phyloP scores from a whole-genome alignment of 2,888 invertebrate genomes.

The Merodon equestris region DNA sequence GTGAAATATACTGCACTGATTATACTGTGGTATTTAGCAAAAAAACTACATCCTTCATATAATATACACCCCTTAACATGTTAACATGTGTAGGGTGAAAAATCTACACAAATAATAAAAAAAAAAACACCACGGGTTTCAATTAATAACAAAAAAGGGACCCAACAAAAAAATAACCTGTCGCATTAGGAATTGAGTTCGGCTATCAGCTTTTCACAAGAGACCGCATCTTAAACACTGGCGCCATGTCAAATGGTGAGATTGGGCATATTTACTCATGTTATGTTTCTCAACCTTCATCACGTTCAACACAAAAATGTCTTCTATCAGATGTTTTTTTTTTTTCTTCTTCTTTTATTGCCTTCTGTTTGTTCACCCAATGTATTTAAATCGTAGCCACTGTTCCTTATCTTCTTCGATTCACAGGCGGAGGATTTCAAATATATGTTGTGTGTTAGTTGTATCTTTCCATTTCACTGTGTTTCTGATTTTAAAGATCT shows the following conservation, averaged over 20 bases:
- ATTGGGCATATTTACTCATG: slow-evolving; percentile 74
- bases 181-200: slow-evolving; percentile 60
- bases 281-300: slow-evolving; percentile 67
- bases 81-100: slow-evolving; percentile 51
- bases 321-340: slow-evolving; percentile 65
- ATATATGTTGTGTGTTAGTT: slow-evolving; percentile 44
- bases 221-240: slow-evolving; percentile 79
- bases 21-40: no score
- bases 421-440: slow-evolving; percentile 51
- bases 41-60: slow-evolving; percentile 10
- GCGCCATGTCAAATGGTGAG: slow-evolving; percentile 78
- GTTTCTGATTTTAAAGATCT: slow-evolving; percentile 56
- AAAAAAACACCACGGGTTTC: slow-evolving; percentile 38
- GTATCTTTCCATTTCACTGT: slow-evolving; percentile 53
- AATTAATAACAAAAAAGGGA: slow-evolving; percentile 53
- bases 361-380: slow-evolving; percentile 63
- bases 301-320: slow-evolving; percentile 66
- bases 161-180: slow-evolving; percentile 57
- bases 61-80: slow-evolving; percentile 51
- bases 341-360: slow-evolving; percentile 64
- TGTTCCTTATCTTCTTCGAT: slow-evolving; percentile 64
- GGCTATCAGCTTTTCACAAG: slow-evolving; percentile 78
- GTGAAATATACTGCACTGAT: no score
- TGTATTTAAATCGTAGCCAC: slow-evolving; percentile 66
- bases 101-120: slow-evolving; percentile 30